Base-by-base conservation (phyloP, 2,797 vertebrate species). In the Psittacula echo region DNA sequence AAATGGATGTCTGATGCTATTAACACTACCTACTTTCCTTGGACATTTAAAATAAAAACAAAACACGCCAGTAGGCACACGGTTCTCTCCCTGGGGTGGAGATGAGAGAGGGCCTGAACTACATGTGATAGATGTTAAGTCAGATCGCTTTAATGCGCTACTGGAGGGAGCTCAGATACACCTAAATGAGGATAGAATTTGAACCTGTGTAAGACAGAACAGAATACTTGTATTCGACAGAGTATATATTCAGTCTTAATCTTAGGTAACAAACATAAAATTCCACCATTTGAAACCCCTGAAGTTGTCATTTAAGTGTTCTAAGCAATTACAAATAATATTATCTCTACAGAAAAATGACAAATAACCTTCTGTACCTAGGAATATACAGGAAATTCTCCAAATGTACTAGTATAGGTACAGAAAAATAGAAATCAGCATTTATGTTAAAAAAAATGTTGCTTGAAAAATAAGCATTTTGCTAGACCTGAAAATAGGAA, bases 1-100 rank as follows among this genome's bases (percentile, higher is more conserved):
- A 97, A 96, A 96, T 93, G 82, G 87, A 96, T 94, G 91, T 96
- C 92, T 95, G 82, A 95, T 94, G 94, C 76, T 79, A 87, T 95
- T 97, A 94, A 89, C 89, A 83, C 76, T 87, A 75, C 91, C 95
- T 92, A 80, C 95, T 94, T 87, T 58, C 70, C 73, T 81, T 94
- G 85, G 88, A 89, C 88, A 95, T 95, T 94, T 95, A 95, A 95
- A 96, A 96, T 78, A 95, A 94, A 95, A 95, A 73, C 82, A 95
- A 96, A 96, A 72, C 92, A 95, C 0, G 5, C 95, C 89, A 92
- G 89, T 87, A 87, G 91, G 93, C 91, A 93, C 91, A 95, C 39
- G 89, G 79, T 91, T 92, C 85, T 96, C 93, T 92, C 95, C 93
- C 94, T 91, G 82, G 89, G 94, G 94, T 95, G 82, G 92, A 94